Evolutionary conservation across 2,888 invertebrate species (phyloP), one percentile per base, ranked within the genome.

Genomic region (Caenorhabditis sulstoni): DNA sequence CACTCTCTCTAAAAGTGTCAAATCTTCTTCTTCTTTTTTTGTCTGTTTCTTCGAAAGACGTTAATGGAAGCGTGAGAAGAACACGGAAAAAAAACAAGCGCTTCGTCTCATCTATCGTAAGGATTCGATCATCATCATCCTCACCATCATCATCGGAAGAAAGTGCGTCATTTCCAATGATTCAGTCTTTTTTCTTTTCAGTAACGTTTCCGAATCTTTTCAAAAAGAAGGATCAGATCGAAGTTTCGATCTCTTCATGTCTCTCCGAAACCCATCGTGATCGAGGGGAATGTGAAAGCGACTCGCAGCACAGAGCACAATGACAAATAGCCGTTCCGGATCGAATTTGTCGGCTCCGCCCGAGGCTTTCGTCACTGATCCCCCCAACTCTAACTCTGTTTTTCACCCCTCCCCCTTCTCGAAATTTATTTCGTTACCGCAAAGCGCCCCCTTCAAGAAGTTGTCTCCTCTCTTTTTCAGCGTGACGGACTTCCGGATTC

Each of bases 371-470:
- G 41, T 41, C 41, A 41, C 41, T 2, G 41, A 14, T 41, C 41
- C 12, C 3, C 29, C 4, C 3, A 14, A 11, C 14, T 41, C 41
- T 11, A 41, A 41, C 14, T 41, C 41, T 41, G 41, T 41, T 66
- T 71, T 71, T 64, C 47, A 47, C 57, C 18, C 49, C 41, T n/a
- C 45, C 45, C 18, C 39, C 55, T 55, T 45, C 53, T 45, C 35
- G 37, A 64, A 64, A 49, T 55, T 71, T 62, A 62, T 64, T 62
- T 64, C 55, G 59, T 68, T 68, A 68, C 68, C 68, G 59, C 41
- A n/a, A n/a, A n/a, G 11, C 35, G 9, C 23, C 50, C 67, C 50
- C 53, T 61, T 61, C 52, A 68, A 68, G 59, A 59, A 59, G 59
- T 59, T 29, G 41, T 14, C 41, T 11, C 44, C 41, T 58, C 49